Percentiles rank a stretch among this genome's conserved stretches.
Conservation (phyloP, 2,113 vertebrate genomes). For the Balaenoptera acutorostrata region DNA sequence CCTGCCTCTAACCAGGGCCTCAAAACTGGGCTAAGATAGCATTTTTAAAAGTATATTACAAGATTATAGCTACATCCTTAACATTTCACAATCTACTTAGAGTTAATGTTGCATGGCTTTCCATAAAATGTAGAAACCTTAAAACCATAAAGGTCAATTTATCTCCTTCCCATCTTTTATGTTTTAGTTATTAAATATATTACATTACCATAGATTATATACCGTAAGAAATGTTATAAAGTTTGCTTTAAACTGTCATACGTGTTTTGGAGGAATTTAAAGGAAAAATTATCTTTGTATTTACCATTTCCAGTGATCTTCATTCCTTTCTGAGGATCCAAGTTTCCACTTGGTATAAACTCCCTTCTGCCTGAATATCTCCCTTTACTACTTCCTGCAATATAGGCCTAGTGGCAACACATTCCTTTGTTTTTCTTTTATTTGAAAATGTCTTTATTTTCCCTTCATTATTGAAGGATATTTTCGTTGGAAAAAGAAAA, state of each 20-base stretch:
- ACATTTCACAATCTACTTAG: not conserved
- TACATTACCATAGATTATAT: not conserved
- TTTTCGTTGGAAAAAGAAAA: not conserved
- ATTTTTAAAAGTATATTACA: not conserved
- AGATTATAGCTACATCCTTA: not conserved
- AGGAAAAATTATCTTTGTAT: not conserved
- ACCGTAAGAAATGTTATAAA: not conserved
- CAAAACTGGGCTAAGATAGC: not conserved
- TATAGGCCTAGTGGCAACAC: not conserved
- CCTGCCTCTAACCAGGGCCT: not conserved
- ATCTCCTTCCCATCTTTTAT: not conserved
- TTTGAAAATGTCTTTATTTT: not conserved
- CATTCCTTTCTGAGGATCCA: not conserved
- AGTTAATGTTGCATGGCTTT: not conserved
- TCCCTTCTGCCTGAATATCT: not conserved
- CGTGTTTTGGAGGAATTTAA: not conserved
- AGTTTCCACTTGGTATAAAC: not conserved
- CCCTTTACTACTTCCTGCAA: not conserved
- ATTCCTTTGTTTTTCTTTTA: not conserved
- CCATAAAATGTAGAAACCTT: not conserved
- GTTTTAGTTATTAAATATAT: not conserved
- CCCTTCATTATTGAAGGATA: not conserved
- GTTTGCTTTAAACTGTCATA: not conserved
- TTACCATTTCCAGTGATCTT: not conserved
- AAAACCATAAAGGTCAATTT: not conserved